phyloP scores from a whole-genome alignment of 92 coral and sea anemone species.

The Parazoanthus darwini region DNA sequence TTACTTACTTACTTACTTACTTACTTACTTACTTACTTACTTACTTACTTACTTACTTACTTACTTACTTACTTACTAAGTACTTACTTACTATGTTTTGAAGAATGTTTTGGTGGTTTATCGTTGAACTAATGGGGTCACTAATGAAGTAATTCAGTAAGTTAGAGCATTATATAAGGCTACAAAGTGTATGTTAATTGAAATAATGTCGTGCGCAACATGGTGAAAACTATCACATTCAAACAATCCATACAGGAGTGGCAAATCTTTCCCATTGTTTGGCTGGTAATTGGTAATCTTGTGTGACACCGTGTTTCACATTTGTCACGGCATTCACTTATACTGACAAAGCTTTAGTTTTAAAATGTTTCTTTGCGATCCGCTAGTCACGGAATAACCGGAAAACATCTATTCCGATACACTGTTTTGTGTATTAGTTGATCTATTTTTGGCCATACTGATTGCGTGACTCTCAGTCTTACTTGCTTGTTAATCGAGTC shows the following conservation, averaged over 20 bases:
- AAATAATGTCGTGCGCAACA: not conserved
- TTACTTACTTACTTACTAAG: too few relatives aligned
- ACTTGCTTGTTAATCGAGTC: not conserved
- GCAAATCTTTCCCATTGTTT: not conserved
- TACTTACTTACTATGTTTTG: too few relatives aligned
- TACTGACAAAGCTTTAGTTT: not conserved
- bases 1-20: too few relatives aligned
- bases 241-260: not conserved
- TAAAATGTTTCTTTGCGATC: not conserved
- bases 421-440: not conserved
- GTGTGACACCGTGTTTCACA: not conserved
- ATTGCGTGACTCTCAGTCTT: not conserved
- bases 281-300: not conserved
- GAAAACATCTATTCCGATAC: not conserved
- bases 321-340: not conserved
- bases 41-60: too few relatives aligned
- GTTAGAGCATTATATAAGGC: not conserved
- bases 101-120: not conserved
- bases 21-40: too few relatives aligned
- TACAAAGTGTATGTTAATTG: not conserved
- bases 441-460: not conserved
- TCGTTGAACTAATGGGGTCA: not conserved
- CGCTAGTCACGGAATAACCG: not conserved
- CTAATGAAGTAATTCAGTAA: not conserved
- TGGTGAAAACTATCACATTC: too few relatives aligned